A percentile compares a stretch with the other conserved stretches of the same genome.
phyloP scores from a whole-genome alignment of 1,140 invertebrate genomes.

The Vollenhovia emeryi region DNA sequence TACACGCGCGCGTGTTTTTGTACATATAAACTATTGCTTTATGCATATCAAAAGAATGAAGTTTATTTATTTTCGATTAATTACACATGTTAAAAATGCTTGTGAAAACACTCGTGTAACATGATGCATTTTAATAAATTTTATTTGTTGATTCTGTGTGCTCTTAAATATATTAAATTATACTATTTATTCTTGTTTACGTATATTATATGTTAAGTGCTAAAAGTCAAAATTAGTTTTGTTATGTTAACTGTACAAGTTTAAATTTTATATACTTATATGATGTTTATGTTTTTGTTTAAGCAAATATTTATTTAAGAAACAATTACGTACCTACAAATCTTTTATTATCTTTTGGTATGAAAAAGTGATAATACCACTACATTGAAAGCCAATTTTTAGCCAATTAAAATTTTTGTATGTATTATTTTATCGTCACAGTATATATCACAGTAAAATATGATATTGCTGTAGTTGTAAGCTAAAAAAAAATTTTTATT shows the following conservation, averaged over 20 bases:
- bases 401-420: neutral
- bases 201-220: neutral
- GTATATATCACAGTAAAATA: constrained; percentile 42
- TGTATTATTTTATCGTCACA: neutral
- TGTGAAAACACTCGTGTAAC: no score
- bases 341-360: neutral
- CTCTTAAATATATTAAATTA: neutral
- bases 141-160: neutral
- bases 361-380: neutral
- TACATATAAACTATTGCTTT: neutral
- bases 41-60: neutral
- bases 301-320: neutral
- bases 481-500: constrained; percentile 26
- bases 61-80: neutral
- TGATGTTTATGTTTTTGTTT: neutral
- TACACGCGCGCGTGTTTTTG: no score
- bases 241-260: neutral
- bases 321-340: neutral
- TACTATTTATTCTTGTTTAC: neutral
- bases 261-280: neutral
- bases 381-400: neutral
- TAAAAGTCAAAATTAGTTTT: neutral
- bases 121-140: neutral
- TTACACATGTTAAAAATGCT: no score
- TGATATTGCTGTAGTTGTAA: constrained; percentile 24